Evolutionary conservation across 2,797 vertebrate genomes (phyloP), one percentile per base, ranked within the genome.

Genomic region (Molossus alvarezi): DNA sequence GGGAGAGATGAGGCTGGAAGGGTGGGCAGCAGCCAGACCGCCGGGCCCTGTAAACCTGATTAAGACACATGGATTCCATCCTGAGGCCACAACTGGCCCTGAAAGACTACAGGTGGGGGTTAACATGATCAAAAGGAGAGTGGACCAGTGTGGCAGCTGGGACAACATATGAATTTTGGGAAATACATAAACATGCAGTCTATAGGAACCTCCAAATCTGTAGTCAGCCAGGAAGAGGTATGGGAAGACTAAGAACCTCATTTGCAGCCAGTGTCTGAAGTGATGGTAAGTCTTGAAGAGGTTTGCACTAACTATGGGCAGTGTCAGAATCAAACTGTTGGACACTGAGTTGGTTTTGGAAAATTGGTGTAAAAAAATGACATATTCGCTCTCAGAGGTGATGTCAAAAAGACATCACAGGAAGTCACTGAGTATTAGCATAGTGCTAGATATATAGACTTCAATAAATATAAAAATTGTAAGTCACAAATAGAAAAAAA

Each of bases 401-500:
- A 12, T 92, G 27, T 77, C 67, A 60, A 55, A 81, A 55, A 87
- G 53, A 91, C 9, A 88, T 5, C 53, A 25, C 7, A 57, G 72
- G 51, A 83, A 83, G 15, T 79, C 88, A 53, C 14, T 67, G n/a
- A 64, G 37, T 79, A 73, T 86, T 64, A 83, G 62, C 41, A 29
- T 11, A 79, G n/a, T 60, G 58, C 45, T 84, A 84, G 17, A 90
- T 37, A 76, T 6, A 91, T 1, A 79, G 21, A 79, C 8, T 55
- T 88, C 25, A 93, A 64, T 33, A 87, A 88, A 91, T 48, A 72
- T 33, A 60, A 73, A 88, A 84, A 79, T 83, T 57, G 84, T 13
- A 84, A 79, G 48, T 27, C 77, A 91, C 57, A 87, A 41, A 91
- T 65, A 80, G 8, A 73, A 94, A 81, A 89, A 53, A 82, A 53